Base-by-base conservation (phyloP, 2,113 vertebrate species). In the Porphyrio hochstetteri region DNA sequence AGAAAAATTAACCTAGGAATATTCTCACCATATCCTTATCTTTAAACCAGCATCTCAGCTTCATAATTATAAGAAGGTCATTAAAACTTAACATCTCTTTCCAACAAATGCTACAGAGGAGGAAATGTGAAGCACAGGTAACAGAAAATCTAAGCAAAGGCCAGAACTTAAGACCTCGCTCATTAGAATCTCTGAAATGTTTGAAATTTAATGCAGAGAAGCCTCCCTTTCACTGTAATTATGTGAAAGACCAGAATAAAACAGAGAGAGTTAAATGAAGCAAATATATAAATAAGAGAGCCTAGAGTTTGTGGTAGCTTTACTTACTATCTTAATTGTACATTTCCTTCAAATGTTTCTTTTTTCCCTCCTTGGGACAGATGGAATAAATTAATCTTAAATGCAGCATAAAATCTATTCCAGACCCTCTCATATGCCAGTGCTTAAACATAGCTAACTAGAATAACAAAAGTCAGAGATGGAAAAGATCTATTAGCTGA, bases 331-430 rank as follows among this genome's bases (percentile, higher is more conserved):
- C 93, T 91, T 96, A 95, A 96, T 96, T 95, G 93, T 92, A 87
- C 93, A 96, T 96, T 96, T 96, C 93, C 95, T 94, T 97, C 53
- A 0, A 93, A 91, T 89, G 88, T 87, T 94, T 95, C 89, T 92
- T 92, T 94, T 96, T 90, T 75, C 63, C 91, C 84, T 96, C 77
- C n/a, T 77, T 91, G 48, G 74, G 88, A 94, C 95, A 97, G 93
- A 96, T 96, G 96, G 96, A 92, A 94, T 94, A 96, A 96, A 95
- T 96, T 96, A 96, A 96, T 97, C 88, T 91, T 96, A 96, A 97
- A 96, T 87, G 88, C 96, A 87, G 96, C 96, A 96, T 94, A 94
- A 97, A 96, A 97, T 94, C 83, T 93, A 61, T 94, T 96, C 96
- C 96, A 96, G 96, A 95, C 89, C 70, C 86, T 65, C n/a, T 95